Evolutionary conservation across 2,113 vertebrate species (phyloP).

Genomic region (Centropus bengalensis): DNA sequence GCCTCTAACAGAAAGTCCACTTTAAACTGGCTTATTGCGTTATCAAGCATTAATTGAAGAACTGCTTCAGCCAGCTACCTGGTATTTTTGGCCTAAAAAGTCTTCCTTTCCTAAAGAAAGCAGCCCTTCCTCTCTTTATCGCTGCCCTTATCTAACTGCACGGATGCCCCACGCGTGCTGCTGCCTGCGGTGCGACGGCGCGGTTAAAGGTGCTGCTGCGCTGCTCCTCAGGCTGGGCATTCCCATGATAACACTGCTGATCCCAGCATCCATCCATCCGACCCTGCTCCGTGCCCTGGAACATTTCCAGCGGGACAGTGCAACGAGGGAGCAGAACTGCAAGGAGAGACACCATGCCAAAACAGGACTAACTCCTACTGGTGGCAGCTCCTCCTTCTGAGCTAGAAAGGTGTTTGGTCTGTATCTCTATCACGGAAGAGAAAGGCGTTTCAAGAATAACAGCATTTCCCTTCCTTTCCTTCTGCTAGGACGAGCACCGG

Average conservation of each 20-base stretch:
- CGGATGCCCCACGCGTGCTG: background rate
- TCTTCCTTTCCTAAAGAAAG: background rate
- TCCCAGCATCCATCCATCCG: background rate
- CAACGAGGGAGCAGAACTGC: accelerated
- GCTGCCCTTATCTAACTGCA: background rate
- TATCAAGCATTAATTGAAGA: conserved; percentile 44
- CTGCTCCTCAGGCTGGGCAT: background rate
- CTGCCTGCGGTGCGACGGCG: background rate
- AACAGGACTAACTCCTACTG: background rate
- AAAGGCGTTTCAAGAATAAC: background rate
- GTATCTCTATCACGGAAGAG: background rate
- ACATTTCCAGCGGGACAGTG: background rate
- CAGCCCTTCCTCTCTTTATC: background rate
- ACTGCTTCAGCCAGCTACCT: conserved; percentile 1
- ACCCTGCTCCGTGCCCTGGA: background rate
- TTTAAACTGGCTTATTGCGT: conserved; percentile 19
- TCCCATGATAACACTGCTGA: background rate
- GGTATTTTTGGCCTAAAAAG: background rate
- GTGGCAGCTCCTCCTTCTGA: background rate
- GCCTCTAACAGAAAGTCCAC: background rate
- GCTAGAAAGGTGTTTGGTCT: background rate
- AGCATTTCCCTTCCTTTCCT: background rate
- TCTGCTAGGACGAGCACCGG: background rate
- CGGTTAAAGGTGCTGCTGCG: background rate
- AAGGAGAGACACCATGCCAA: background rate